Base-by-base conservation (phyloP, 2,113 vertebrate species). In the Mugil cephalus region DNA sequence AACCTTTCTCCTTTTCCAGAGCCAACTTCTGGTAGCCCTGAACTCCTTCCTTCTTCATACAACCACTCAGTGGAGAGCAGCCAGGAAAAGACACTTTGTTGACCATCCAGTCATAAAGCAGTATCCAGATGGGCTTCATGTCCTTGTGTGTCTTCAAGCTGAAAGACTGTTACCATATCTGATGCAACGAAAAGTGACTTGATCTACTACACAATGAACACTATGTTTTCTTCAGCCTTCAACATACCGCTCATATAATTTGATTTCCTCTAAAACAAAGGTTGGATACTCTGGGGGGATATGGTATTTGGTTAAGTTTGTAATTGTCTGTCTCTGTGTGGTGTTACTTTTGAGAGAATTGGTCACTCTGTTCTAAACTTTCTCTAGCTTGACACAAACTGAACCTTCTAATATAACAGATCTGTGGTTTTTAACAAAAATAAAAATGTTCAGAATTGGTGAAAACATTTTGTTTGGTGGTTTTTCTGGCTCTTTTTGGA, bases 401-500 rank as follows among this genome's bases (percentile, higher is more conserved):
- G 1, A 34, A 45, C 43, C 19, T 12, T 46, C 4, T 80, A 64
- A 82, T 62, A 48, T 56, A 70, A 51, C 58, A 43, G 36, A 75
- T 35, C 21, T 87, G 50, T 86, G 85, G 52, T 88, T 91, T 91
- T 82, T 83, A 81, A 75, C 11, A 30, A 85, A 89, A 93, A 89
- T 88, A 89, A 91, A 91, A 30, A 14, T 13, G 8, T 74, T 73
- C 17, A 1, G 52, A 63, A 46, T 69, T 77, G 54, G 19, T 81
- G 52, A 74, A 87, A 77, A 77, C 55, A 52, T 62, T 62, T 35
- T 2, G 19, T 24, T 58, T 48, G 45, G 48, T 42, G 7, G 10
- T 71, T 63, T 79, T 9, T 64, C 35, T 9, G 1, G 2, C 21
- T 51, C 7, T 10, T 51, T 66, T 55, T 74, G 53, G 69, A 48